Percentiles rank a stretch among this genome's conserved stretches.
Evolutionary conservation across 1,140 invertebrate species (phyloP).

Genomic region (Grapholita molesta): DNA sequence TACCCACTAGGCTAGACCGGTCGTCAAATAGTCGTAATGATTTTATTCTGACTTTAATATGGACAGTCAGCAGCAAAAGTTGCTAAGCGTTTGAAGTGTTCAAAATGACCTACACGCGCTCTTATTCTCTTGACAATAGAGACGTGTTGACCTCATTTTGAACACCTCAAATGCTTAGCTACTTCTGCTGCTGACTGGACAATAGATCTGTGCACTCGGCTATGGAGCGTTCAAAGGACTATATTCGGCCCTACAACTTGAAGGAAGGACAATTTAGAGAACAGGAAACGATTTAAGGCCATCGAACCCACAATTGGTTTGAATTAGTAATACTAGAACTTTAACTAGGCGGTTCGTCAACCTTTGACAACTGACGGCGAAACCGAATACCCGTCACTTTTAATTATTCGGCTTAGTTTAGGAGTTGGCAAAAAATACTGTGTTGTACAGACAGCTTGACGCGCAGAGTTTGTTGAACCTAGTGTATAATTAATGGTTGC

Average conservation of each 20-base stretch:
- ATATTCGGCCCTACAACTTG: background rate
- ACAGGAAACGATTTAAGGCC: constrained; percentile 28
- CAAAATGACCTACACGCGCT: too few species aligned
- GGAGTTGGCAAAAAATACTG: constrained; percentile 40
- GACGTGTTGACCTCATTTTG: too few species aligned
- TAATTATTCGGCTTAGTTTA: constrained; percentile 43
- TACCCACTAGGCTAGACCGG: too few species aligned
- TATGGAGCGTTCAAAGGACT: too few species aligned
- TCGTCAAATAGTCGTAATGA: too few species aligned
- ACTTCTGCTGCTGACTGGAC: too few species aligned
- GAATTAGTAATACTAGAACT: constrained; percentile 27
- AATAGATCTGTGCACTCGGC: too few species aligned
- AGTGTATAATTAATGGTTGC: constrained; percentile 38
- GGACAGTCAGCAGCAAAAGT: too few species aligned
- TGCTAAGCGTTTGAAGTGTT: too few species aligned
- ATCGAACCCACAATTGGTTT: constrained; percentile 34
- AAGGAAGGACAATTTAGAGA: background rate
- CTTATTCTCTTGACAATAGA: too few species aligned
- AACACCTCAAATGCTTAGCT: too few species aligned
- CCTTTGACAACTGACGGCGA: constrained; percentile 25
- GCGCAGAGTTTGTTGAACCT: constrained; percentile 37
- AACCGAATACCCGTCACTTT: constrained; percentile 32
- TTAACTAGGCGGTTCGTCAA: constrained; percentile 24
- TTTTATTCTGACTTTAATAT: too few species aligned
- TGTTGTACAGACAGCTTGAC: constrained; percentile 41